Percentiles rank a stretch among this genome's conserved stretches.
Conservation (phyloP, 2,113 vertebrate species). For the Aspidoscelis tigris region DNA sequence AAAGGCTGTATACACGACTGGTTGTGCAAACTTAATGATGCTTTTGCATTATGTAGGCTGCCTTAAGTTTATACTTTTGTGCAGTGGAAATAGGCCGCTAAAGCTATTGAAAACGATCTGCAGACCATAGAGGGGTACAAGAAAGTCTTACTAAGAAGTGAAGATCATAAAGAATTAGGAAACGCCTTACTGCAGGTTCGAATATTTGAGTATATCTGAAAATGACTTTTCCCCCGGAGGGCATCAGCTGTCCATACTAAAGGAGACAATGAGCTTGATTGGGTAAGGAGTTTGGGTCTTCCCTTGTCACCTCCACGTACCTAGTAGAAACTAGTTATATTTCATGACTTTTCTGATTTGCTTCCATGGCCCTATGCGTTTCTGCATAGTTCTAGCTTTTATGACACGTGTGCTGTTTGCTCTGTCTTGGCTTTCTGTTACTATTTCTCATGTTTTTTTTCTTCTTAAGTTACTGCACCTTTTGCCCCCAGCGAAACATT, state of each 20-base stretch:
- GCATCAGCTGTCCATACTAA: neutral
- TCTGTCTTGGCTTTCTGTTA: neutral
- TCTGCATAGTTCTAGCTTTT: neutral
- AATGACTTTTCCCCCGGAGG: neutral
- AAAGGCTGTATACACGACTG: neutral
- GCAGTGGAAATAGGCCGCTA: neutral
- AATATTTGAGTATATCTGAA: neutral
- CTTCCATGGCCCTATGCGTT: neutral
- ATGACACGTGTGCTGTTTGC: neutral
- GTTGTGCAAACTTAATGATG: neutral
- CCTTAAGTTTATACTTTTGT: neutral
- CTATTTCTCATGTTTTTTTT: neutral
- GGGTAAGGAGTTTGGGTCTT: neutral
- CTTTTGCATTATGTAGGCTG: neutral
- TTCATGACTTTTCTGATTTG: neutral
- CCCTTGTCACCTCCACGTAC: neutral
- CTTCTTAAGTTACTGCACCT: neutral
- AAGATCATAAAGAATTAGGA: neutral
- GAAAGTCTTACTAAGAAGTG: neutral
- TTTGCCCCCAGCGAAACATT: neutral
- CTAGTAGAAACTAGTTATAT: neutral
- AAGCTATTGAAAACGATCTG: neutral
- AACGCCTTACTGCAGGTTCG: too few species aligned
- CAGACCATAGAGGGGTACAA: neutral
- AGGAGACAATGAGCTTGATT: neutral